These are phyloP conservation scores for Agrochola lota DNA, from an alignment of 2,888 invertebrate species.

Conservation along the genomic window DNA sequence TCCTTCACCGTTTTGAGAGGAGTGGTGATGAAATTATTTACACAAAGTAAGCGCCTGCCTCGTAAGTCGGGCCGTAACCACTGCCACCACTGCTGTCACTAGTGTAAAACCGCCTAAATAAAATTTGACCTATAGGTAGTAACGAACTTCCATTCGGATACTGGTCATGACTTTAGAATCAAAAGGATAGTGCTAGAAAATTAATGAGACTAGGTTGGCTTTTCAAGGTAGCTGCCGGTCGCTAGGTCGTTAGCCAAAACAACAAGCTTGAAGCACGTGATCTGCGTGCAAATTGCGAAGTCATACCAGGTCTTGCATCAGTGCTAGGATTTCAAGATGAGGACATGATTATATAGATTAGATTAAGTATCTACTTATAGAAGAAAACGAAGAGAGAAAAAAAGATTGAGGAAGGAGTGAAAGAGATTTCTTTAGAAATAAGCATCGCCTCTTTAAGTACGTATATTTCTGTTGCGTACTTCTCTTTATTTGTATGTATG, in stretches of 20 bases:
- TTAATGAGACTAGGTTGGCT: conserved; percentile 35
- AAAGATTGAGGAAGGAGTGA: neutral
- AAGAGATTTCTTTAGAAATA: neutral
- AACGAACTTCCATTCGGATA: neutral
- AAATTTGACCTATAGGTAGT: neutral
- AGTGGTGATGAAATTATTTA: too few relatives aligned
- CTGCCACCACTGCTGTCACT: too few relatives aligned
- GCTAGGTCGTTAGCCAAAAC: conserved; percentile 33
- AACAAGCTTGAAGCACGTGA: conserved; percentile 32
- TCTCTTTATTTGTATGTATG: too few relatives aligned
- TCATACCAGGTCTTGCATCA: conserved; percentile 9
- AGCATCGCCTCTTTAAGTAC: neutral
- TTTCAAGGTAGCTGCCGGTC: conserved; percentile 15
- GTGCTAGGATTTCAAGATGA: neutral
- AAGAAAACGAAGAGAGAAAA: too few relatives aligned
- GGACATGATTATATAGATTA: too few relatives aligned
- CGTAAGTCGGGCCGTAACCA: too few relatives aligned
- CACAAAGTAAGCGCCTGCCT: too few relatives aligned
- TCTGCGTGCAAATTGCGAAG: conserved; percentile 21
- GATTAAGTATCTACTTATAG: too few relatives aligned
- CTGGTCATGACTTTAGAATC: neutral
- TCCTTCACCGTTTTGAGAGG: too few relatives aligned
- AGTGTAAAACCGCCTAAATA: neutral
- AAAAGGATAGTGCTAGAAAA: conserved; percentile 26
- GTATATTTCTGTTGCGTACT: neutral